phyloP scores from a whole-genome alignment of 2,113 vertebrate species.

The Phyllostomus discolor region DNA sequence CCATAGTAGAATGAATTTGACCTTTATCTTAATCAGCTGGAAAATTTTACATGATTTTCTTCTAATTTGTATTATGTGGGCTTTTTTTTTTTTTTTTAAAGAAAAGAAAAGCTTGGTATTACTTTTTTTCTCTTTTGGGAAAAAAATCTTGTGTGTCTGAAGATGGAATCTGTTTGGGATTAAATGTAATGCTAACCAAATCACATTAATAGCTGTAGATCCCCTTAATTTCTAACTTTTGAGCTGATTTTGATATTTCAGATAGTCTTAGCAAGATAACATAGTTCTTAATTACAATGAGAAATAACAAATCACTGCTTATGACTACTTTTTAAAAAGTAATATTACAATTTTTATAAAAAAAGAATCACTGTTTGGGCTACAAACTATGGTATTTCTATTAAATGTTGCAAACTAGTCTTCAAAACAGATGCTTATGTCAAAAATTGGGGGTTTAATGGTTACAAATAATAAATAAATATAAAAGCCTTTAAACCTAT shows the following conservation, averaged over 20 bases:
- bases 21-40: background rate
- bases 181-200: background rate
- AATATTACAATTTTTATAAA: background rate
- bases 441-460: background rate
- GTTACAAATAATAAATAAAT: background rate
- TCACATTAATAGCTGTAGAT: background rate
- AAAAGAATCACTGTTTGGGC: background rate
- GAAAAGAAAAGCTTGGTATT: background rate
- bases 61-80: background rate
- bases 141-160: background rate
- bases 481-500: background rate
- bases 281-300: background rate
- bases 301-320: background rate
- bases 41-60: background rate
- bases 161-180: background rate
- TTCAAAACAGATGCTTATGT: background rate
- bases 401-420: background rate
- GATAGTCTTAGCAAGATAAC: background rate
- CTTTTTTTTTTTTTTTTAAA: background rate
- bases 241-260: constrained; percentile 12
- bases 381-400: background rate
- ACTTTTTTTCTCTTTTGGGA: background rate
- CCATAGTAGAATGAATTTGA: constrained; percentile 4
- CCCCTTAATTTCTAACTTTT: constrained; percentile 22
- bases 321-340: background rate